Conservation (phyloP, 2,888 invertebrate genomes). For the Caenorhabditis sinica region DNA sequence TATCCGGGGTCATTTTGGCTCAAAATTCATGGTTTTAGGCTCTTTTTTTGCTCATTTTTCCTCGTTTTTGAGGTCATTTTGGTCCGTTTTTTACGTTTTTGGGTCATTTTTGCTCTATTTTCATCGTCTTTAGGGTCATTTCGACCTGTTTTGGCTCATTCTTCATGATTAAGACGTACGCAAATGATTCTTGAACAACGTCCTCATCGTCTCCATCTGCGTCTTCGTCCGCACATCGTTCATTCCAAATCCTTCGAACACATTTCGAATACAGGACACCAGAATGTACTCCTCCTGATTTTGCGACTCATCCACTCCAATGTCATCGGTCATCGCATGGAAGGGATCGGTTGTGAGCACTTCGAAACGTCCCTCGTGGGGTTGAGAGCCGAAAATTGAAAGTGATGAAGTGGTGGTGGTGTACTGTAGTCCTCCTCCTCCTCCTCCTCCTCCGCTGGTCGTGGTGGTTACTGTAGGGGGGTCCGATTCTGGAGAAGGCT, state of each 20-base stretch:
- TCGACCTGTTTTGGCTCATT: no score
- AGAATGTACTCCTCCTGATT: conserved; percentile 59
- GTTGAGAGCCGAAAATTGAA: conserved; percentile 32
- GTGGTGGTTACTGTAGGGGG: no score
- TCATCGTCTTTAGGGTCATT: no score
- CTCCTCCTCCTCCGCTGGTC: no score
- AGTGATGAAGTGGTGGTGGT: neutral
- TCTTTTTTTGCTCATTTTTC: no score
- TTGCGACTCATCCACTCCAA: conserved; percentile 57
- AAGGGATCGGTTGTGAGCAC: conserved; percentile 61
- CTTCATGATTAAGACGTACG: no score
- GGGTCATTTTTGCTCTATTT: no score
- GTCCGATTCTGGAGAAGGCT: neutral
- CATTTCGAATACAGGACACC: conserved; percentile 51
- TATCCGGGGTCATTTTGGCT: no score
- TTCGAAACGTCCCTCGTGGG: conserved; percentile 48
- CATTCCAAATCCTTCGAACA: conserved; percentile 44
- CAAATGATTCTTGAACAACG: conserved; percentile 56
- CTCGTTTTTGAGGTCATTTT: no score
- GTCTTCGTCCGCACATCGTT: conserved; percentile 36
- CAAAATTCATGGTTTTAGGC: no score
- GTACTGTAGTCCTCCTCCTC: no score
- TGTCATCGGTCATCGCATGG: conserved; percentile 59
- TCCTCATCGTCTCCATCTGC: conserved; percentile 34
- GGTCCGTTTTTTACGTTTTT: no score